Conservation (phyloP, 2,113 vertebrate genomes). For the Phaethon lepturus region DNA sequence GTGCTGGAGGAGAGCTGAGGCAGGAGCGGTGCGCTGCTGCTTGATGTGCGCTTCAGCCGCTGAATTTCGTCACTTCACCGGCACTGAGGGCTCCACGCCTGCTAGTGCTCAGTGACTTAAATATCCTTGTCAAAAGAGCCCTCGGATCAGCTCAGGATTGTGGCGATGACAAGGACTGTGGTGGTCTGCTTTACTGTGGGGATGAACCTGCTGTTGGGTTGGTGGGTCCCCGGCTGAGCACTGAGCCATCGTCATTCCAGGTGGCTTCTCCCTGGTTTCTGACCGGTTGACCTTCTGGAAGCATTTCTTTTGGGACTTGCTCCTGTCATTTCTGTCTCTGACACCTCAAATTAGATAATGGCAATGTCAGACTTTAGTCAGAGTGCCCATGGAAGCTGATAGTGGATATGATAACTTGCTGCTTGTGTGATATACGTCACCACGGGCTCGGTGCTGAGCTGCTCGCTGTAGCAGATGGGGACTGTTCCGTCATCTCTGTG, state of each 20-base stretch:
- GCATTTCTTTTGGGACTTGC: neutral
- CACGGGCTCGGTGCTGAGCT: rapidly evolving
- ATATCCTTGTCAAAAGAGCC: neutral
- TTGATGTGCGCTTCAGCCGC: rapidly evolving
- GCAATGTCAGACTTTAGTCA: neutral
- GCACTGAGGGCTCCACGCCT: rapidly evolving
- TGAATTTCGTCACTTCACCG: neutral
- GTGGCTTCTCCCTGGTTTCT: neutral
- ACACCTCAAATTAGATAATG: neutral
- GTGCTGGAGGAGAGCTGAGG: neutral
- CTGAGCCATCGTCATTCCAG: rapidly evolving
- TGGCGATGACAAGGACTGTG: neutral
- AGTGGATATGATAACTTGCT: neutral
- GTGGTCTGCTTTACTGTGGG: neutral
- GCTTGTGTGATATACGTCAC: neutral
- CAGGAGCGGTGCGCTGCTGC: rapidly evolving
- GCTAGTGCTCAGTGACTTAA: neutral
- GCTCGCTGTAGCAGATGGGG: rapidly evolving
- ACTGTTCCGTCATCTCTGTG: neutral
- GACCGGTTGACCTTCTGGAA: neutral
- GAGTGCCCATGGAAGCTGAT: neutral
- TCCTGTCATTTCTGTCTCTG: neutral
- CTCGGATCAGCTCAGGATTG: neutral
- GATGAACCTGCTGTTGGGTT: neutral
- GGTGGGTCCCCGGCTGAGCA: neutral